phyloP scores from a whole-genome alignment of 2,113 vertebrate genomes.

The Callopanchax toddi region DNA sequence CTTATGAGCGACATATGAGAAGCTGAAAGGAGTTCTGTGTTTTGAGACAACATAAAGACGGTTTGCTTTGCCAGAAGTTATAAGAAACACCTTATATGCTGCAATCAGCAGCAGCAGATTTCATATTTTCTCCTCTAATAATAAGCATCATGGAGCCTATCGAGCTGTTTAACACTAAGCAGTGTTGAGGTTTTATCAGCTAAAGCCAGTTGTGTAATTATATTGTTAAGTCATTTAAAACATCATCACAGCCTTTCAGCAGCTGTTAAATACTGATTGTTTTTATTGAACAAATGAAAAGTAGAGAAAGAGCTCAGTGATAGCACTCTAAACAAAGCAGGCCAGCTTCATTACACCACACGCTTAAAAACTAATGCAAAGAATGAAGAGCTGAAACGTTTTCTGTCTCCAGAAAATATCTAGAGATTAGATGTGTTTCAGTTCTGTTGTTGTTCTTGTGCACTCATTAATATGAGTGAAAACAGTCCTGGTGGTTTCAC shows the following conservation, averaged over 20 bases:
- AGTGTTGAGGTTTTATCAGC: neutral
- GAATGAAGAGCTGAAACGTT: too few species aligned
- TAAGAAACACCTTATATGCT: neutral
- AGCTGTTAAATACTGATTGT: slow-evolving; percentile 1
- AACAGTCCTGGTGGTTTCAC: slow-evolving; percentile 11
- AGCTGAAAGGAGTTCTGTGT: slow-evolving; percentile 19
- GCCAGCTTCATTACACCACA: neutral
- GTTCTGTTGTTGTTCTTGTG: slow-evolving; percentile 6
- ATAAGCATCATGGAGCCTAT: too few species aligned
- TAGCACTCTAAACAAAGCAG: neutral
- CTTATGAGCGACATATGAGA: neutral
- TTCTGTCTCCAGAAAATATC: slow-evolving; percentile 11
- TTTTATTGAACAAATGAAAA: neutral
- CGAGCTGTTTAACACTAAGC: neutral
- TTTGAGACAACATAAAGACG: neutral
- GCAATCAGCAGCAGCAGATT: neutral
- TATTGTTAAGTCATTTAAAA: neutral
- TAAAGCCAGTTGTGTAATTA: neutral
- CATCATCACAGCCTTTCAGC: neutral
- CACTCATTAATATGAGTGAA: slow-evolving; percentile 22
- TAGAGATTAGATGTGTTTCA: neutral
- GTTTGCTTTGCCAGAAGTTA: neutral
- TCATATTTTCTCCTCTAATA: neutral
- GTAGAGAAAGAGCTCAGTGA: too few species aligned
- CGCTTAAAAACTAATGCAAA: neutral